Evolutionary conservation across 2,888 invertebrate species (phyloP).

Genomic region (Xylocampa areola): DNA sequence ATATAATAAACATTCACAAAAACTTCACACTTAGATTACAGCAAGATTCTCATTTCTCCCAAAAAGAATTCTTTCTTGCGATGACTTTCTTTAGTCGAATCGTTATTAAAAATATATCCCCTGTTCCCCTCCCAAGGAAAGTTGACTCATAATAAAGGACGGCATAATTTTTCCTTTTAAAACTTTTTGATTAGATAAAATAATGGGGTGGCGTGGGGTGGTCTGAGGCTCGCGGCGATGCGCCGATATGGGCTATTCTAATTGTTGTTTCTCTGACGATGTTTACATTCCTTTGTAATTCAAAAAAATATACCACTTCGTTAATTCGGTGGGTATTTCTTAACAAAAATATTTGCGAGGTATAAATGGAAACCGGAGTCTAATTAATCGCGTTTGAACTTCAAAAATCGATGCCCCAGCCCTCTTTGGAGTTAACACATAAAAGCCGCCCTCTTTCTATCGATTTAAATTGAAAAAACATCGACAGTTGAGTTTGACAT

Average conservation of each 20-base stretch:
- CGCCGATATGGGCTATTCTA: constrained; percentile 88
- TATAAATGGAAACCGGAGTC: constrained; percentile 58
- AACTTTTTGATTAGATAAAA: constrained; percentile 91
- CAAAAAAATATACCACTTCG: constrained; percentile 69
- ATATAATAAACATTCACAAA: constrained; percentile 58
- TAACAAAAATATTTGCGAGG: constrained; percentile 59
- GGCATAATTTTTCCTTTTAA: constrained; percentile 90
- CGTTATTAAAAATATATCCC: constrained; percentile 89
- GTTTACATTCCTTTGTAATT: constrained; percentile 84
- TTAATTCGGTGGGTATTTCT: constrained; percentile 60
- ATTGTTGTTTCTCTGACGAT: constrained; percentile 85
- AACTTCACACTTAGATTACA: constrained; percentile 73
- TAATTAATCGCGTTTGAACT: constrained; percentile 80
- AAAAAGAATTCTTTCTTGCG: constrained; percentile 71
- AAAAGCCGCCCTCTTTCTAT: constrained; percentile 68
- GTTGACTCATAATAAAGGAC: constrained; percentile 90
- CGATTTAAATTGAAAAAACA: constrained; percentile 85
- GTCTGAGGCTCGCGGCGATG: constrained; percentile 79
- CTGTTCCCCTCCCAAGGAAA: constrained; percentile 85
- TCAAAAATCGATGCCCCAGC: constrained; percentile 58
- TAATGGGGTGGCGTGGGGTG: constrained; percentile 86
- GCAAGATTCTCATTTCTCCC: constrained; percentile 67
- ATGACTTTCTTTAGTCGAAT: constrained; percentile 81
- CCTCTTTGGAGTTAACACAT: constrained; percentile 62
- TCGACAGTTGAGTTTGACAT: constrained; percentile 73